A percentile compares a stretch with the other conserved stretches of the same genome.
These are phyloP conservation scores for Synergus umbraculus DNA, from an alignment of 2,888 invertebrate genomes.

Conservation along the genomic window DNA sequence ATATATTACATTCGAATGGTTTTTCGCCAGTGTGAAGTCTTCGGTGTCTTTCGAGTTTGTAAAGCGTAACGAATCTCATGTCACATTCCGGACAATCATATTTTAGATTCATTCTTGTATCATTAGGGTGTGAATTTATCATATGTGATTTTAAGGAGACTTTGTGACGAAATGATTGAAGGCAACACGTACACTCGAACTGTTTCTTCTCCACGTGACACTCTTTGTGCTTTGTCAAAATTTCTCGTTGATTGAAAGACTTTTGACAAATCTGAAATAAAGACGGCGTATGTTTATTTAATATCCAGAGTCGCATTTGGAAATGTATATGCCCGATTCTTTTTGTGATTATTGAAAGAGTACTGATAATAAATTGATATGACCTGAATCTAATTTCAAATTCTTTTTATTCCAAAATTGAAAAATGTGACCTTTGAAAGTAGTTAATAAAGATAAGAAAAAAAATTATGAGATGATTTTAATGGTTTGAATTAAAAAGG, in stretches of 20 bases:
- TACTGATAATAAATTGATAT: constrained; percentile 38
- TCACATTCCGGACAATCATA: constrained; percentile 72
- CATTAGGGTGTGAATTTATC: constrained; percentile 70
- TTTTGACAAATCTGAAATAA: constrained; percentile 61
- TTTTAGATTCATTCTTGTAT: too few species aligned
- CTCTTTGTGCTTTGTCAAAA: constrained; percentile 70
- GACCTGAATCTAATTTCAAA: neutral
- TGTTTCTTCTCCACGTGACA: constrained; percentile 70
- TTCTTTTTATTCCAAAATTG: neutral
- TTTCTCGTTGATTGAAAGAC: constrained; percentile 73
- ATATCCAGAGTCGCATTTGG: constrained; percentile 19
- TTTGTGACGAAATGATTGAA: constrained; percentile 72
- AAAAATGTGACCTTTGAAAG: neutral
- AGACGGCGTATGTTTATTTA: constrained; percentile 21
- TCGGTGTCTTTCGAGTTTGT: constrained; percentile 69
- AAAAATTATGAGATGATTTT: neutral
- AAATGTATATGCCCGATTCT: constrained; percentile 19
- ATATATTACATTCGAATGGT: constrained; percentile 70
- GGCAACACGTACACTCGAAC: constrained; percentile 72
- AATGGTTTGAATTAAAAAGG: neutral
- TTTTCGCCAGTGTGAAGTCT: constrained; percentile 72
- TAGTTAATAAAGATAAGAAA: neutral
- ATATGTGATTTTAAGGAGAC: constrained; percentile 72
- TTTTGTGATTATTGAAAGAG: constrained; percentile 17
- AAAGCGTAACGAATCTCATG: constrained; percentile 73